Conservation (phyloP, 2,113 vertebrate genomes). For the Pelecanoides urinatrix region DNA sequence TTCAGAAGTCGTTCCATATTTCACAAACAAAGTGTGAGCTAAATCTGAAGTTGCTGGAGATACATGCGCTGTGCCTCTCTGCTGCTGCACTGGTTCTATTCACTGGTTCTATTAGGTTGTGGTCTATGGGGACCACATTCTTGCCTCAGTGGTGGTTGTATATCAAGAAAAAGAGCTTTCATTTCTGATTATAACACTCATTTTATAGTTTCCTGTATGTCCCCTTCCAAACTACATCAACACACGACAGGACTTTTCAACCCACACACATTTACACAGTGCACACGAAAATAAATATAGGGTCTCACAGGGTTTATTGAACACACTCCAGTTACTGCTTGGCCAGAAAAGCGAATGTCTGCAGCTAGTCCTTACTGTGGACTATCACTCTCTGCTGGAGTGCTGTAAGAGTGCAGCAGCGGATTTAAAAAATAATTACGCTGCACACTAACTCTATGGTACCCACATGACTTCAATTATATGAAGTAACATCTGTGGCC, state of each 20-base stretch:
- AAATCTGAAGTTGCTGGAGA: background rate
- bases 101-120: background rate
- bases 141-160: fast-evolving
- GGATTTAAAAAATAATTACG: background rate
- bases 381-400: background rate
- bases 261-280: background rate
- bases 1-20: background rate
- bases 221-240: background rate
- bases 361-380: background rate
- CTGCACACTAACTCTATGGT: background rate
- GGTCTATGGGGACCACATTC: background rate
- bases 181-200: background rate
- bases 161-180: background rate
- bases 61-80: background rate
- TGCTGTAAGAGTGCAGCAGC: background rate
- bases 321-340: background rate
- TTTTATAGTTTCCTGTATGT: background rate
- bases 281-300: background rate
- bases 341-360: background rate
- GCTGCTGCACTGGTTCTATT: background rate
- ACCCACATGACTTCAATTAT: background rate
- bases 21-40: background rate
- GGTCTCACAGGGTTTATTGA: background rate
- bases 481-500: background rate
- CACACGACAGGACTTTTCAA: background rate